These are phyloP conservation scores for Cephonodes hylas DNA, from an alignment of 2,888 invertebrate species.

Conservation along the genomic window DNA sequence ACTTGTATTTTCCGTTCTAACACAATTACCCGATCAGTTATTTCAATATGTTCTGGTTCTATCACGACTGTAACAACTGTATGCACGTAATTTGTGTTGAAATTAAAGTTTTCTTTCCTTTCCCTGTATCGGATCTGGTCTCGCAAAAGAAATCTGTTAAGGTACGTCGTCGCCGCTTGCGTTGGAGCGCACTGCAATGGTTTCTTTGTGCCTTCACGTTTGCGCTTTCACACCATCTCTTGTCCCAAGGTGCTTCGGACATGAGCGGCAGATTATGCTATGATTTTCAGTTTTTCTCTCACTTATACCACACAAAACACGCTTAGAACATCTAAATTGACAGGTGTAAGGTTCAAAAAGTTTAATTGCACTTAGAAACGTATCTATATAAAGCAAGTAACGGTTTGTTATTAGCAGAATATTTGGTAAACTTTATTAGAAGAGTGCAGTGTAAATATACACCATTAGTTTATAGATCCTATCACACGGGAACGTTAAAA, in stretches of 20 bases:
- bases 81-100: constrained; percentile 24
- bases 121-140: constrained; percentile 74
- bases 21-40: not conserved
- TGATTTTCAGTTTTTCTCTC: constrained; percentile 30
- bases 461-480: not conserved
- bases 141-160: constrained; percentile 76
- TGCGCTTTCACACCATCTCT: constrained; percentile 64
- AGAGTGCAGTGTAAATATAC: not conserved
- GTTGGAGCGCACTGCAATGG: constrained; percentile 57
- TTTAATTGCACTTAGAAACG: not conserved
- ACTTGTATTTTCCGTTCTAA: not conserved
- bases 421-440: not conserved
- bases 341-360: not conserved
- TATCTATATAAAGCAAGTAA: not conserved
- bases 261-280: constrained; percentile 29
- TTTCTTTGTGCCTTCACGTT: constrained; percentile 60
- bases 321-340: constrained; percentile 22
- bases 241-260: constrained; percentile 53
- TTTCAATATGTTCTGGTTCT: not conserved
- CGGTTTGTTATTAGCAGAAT: not conserved
- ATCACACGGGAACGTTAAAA: not conserved
- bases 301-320: constrained; percentile 29
- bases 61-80: not conserved
- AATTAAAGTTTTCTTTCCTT: constrained; percentile 67
- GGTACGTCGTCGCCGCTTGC: constrained; percentile 76